Evolutionary conservation across 2,797 vertebrate genomes (phyloP).

Genomic region (Acrossocheilus wenchowensis): DNA sequence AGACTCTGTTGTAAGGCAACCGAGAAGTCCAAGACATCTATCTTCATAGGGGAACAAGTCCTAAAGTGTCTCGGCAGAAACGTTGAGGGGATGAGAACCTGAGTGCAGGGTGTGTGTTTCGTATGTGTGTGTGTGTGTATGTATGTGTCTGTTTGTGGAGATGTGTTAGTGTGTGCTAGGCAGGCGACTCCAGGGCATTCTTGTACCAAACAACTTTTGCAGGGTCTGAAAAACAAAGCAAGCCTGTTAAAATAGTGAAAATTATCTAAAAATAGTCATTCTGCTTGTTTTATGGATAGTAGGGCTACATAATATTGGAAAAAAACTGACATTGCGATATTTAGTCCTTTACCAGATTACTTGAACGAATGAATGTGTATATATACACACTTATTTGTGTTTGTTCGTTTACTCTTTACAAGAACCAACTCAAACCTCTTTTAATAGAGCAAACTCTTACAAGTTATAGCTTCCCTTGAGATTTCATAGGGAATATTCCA

Average conservation of each 20-base stretch:
- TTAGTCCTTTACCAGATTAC: not conserved
- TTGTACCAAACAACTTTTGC: slow-evolving; percentile 79
- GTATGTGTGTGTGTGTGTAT: not conserved
- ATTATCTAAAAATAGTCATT: not conserved
- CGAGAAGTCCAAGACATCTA: slow-evolving; percentile 75
- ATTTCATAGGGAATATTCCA: too few relatives aligned
- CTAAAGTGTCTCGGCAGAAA: slow-evolving; percentile 80
- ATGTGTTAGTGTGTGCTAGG: slow-evolving; percentile 68
- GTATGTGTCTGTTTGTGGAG: not conserved
- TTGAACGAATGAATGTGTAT: not conserved
- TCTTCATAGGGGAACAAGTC: slow-evolving; percentile 76
- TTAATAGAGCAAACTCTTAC: too few relatives aligned
- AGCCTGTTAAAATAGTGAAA: slow-evolving; percentile 17
- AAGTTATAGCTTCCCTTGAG: too few relatives aligned
- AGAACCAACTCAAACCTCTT: too few relatives aligned
- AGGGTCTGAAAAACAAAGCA: slow-evolving; percentile 70
- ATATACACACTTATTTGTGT: too few relatives aligned
- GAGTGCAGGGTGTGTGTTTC: slow-evolving; percentile 70
- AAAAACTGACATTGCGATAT: not conserved
- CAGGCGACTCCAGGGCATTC: slow-evolving; percentile 73
- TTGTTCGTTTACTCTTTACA: too few relatives aligned
- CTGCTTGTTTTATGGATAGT: not conserved
- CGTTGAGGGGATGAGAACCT: slow-evolving; percentile 78
- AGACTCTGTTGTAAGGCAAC: slow-evolving; percentile 81
- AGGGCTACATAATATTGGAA: not conserved